phyloP scores from a whole-genome alignment of 2,113 vertebrate species.

The Brienomyrus brachyistius region DNA sequence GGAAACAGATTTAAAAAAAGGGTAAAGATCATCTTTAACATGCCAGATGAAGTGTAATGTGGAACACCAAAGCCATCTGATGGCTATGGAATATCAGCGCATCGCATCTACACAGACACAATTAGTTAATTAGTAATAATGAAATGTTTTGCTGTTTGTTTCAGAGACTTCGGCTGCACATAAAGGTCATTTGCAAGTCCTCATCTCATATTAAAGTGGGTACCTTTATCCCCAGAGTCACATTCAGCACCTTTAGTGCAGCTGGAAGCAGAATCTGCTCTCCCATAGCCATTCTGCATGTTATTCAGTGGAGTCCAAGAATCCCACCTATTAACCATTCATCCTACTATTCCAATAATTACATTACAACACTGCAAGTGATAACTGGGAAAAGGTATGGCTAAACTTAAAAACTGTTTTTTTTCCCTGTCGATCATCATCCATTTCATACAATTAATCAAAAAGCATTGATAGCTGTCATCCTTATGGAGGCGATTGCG shows the following conservation, averaged over 20 bases:
- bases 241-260: neutral
- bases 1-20: conserved; percentile 69
- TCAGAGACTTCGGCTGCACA: neutral
- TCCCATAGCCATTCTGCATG: neutral
- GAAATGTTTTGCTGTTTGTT: neutral
- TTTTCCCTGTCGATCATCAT: neutral
- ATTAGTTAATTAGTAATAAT: neutral
- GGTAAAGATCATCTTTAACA: conserved; percentile 43
- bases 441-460: neutral
- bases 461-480: conserved; percentile 9
- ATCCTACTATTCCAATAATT: neutral
- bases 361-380: neutral
- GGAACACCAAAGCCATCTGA: neutral
- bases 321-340: neutral
- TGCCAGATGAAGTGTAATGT: conserved; percentile 14
- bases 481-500: neutral
- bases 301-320: neutral
- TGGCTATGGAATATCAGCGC: neutral
- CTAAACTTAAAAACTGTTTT: neutral
- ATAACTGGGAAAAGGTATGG: neutral
- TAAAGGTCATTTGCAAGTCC: neutral
- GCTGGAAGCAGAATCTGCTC: neutral
- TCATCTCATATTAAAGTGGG: neutral
- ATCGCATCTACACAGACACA: neutral
- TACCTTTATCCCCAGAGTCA: neutral